Evolutionary conservation across 2,888 invertebrate genomes (phyloP).

Genomic region (Tupiocoris notatus): DNA sequence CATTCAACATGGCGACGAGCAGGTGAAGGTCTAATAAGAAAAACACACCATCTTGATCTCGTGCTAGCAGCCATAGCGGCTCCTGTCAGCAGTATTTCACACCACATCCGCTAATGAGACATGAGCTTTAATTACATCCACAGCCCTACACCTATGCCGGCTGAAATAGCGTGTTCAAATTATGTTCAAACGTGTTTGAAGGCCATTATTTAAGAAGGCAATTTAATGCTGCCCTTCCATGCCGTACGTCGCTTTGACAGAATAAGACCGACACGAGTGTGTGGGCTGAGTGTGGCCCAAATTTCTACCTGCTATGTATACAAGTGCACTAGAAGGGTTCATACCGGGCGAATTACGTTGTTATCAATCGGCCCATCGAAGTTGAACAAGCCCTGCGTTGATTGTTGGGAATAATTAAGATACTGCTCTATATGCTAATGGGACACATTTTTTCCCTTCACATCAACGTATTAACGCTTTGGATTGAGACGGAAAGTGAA

Average conservation of each 20-base stretch:
- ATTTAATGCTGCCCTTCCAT: neutral
- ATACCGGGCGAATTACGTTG: neutral
- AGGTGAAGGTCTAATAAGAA: neutral
- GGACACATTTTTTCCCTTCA: neutral
- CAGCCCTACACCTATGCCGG: neutral
- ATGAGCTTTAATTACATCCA: slow-evolving; percentile 23
- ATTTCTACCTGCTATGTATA: neutral
- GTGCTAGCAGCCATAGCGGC: neutral
- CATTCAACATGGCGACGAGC: neutral
- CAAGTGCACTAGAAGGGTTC: neutral
- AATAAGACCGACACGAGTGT: neutral
- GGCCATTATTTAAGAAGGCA: slow-evolving; percentile 25
- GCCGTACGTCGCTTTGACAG: neutral
- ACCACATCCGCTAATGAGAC: slow-evolving; percentile 24
- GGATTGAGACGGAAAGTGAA: neutral
- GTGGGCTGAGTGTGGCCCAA: neutral
- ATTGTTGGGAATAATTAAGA: neutral
- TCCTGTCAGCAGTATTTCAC: slow-evolving; percentile 29
- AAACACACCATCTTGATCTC: neutral
- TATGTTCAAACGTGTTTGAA: slow-evolving; percentile 33
- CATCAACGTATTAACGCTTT: neutral
- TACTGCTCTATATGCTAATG: neutral
- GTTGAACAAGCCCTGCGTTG: neutral
- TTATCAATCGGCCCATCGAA: neutral
- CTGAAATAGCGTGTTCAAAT: slow-evolving; percentile 22